A percentile compares a stretch with the other conserved stretches of the same genome.
Conservation (phyloP, 1,140 invertebrate genomes). For the Cylas formicarius region DNA sequence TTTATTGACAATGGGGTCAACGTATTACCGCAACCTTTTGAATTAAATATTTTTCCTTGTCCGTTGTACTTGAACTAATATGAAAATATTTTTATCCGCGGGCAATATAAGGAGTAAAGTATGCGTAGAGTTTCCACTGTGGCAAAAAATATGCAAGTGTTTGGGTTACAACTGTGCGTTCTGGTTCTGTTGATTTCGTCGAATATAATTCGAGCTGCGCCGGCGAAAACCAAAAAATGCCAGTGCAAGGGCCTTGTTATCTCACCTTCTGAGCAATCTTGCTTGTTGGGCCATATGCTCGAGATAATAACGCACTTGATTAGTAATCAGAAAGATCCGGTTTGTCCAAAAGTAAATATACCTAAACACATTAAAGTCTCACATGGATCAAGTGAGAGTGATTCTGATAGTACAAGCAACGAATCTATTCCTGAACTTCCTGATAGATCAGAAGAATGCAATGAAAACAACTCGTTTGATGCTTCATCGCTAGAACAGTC, state of each 20-base stretch:
- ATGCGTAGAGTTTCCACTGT: no score
- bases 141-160: no score
- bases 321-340: slow-evolving; percentile 15
- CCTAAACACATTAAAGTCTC: not conserved
- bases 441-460: not conserved
- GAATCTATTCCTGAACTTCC: not conserved
- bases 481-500: no score
- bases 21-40: no score
- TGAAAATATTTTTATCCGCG: no score
- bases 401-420: not conserved
- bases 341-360: slow-evolving; percentile 1
- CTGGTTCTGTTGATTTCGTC: not conserved
- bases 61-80: no score
- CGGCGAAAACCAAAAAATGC: slow-evolving; percentile 9
- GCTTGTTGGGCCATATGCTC: slow-evolving; percentile 22
- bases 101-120: no score
- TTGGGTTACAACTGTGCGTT: no score
- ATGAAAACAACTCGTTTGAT: no score
- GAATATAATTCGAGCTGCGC: slow-evolving; percentile 6
- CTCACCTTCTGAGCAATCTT: slow-evolving; percentile 21
- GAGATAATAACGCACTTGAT: slow-evolving; percentile 22
- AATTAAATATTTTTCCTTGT: no score
- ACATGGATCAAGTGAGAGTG: not conserved
- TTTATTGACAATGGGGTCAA: no score
- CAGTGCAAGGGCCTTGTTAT: slow-evolving; percentile 8